Base-by-base conservation (phyloP, 2,113 vertebrate genomes). In the Prionailurus bengalensis region DNA sequence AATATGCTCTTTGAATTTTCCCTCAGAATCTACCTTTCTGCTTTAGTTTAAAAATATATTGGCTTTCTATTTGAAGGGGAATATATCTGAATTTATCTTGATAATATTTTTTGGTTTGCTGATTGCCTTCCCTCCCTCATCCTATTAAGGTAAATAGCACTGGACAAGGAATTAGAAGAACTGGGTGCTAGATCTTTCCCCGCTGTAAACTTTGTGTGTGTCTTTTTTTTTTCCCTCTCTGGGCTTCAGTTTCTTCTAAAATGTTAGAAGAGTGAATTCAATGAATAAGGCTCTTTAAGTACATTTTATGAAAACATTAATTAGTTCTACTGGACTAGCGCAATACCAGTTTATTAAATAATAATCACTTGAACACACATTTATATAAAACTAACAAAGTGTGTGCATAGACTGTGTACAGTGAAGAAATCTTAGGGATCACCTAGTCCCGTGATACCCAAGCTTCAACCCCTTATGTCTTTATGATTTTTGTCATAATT, bases 261-360 rank as follows among this genome's bases (percentile, higher is more conserved):
- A 95, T 68, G 61, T 74, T 51, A 94, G 23, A 27, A 39, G n/a
- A 92, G 17, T 79, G 63, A 91, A 68, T 87, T 89, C 80, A 95
- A 81, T 95, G 36, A 88, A 65, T 81, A 93, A 95, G 51, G 17
- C 10, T 66, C 23, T 95, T 74, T 55, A 45, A 84, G 51, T 63
- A 89, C 58, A 89, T 95, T 93, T 96, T 88, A 81, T 93, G 53
- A 91, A 96, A 91, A 79, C 70, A 74, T 74, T 71, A 93, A 97
- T 63, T 97, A 71, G 66, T 90, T 25, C 81, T 17, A 73, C 29
- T 94, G 73, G 45, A 63, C 66, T 85, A 93, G 33, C 87, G 25
- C 7, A 53, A 91, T 91, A 45, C 5, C 27, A 76, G 1, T 55
- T 88, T 88, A 85, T 71, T 84, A 33, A 87, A 95, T 71, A 94